Base-by-base conservation (phyloP, 2,113 vertebrate species). In the Passer montanus region DNA sequence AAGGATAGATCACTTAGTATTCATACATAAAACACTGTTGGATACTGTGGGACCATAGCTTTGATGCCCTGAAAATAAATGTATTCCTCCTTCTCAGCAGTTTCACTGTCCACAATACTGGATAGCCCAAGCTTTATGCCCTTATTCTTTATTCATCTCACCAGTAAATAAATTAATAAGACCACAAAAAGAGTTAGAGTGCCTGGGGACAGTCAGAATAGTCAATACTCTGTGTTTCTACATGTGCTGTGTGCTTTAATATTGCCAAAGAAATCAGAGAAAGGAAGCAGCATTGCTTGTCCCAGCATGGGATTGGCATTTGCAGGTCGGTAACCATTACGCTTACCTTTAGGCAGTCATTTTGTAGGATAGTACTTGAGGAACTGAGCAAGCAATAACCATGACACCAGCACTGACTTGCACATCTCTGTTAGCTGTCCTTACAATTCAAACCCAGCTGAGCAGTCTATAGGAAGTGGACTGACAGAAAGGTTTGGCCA, bases 401-500 rank as follows among this genome's bases (percentile, higher is more conserved):
- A 17, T 17, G 79, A 37, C n/a, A 89, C 46, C 70, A 89, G 52
- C 46, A 87, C 11, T 4, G 2, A 30, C 41, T 90, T 82, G 27
- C 15, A 72, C 33, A 37, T 93, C 62, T 90, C 68, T 49, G 17
- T 83, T 76, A 79, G 28, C 31, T 76, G 46, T 82, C 28, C 62
- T 77, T 86, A 53, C 21, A 46, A 76, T 94, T 86, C n/a, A 82
- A 90, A 82, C 3, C 67, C 50, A 41, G 56, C 23, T 82, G 41
- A 91, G 30, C 23, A 75, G 47, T 41, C 85, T 73, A 37, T 78
- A 62, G 52, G 58, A 85, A 81, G 50, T 26, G 5, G 70, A 44
- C 64, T 84, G 79, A 70, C 56, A 87, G 56, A 91, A 86, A 58
- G 33, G 20, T 74, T 85, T 94, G 77, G 58, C 88, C 84, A 94